Evolutionary conservation across 1,140 invertebrate species (phyloP), one percentile per base, ranked within the genome.

Genomic region (Neodiprion pinetum): DNA sequence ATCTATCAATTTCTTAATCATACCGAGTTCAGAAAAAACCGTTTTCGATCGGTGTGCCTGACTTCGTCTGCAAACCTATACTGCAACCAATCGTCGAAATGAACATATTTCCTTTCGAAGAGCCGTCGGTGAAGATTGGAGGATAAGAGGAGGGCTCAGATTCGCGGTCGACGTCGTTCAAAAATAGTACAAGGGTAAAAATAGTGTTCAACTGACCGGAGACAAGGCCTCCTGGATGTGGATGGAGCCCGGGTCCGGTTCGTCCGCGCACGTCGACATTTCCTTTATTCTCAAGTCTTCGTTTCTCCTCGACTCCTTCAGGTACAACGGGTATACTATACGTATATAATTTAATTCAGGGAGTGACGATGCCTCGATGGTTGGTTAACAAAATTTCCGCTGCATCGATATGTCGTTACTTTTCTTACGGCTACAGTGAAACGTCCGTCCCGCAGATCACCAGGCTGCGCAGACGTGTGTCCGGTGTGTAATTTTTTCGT

Each of bases 231-330:
- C 86, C 84, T 88, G 87, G 83, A 88, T 88, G 72, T 88, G 87
- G 80, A 89, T 81, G 69, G 84, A 80, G 73, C 81, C 79, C 79
- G 84, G 87, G 80, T 88, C 87, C 70, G 84, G 80, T 77, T 89
- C 88, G 82, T 88, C 86, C 69, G 86, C 84, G 77, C 88, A 88
- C 80, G 85, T 88, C 81, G 88, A 89, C 88, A 89, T 89, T 61
- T 86, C 80, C 86, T 69, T 48, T 77, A 48, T 73, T 74, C 68
- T 17, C 68, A 47, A 48, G 61, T 68, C 67, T 73, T 71, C 21
- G 73, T 76, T 71, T 23, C 72, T 53, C 65, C 28, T 73, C 71
- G 53, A 9, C 61, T 70, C 65, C 72, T 48, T 40, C 65, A 48
- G 47, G 10, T 49, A 48, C 53, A 61, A 61, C 53, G n/a, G 53